Evolutionary conservation across 2,888 invertebrate genomes (phyloP), one percentile per base, ranked within the genome.

Genomic region (Hesperia comma): DNA sequence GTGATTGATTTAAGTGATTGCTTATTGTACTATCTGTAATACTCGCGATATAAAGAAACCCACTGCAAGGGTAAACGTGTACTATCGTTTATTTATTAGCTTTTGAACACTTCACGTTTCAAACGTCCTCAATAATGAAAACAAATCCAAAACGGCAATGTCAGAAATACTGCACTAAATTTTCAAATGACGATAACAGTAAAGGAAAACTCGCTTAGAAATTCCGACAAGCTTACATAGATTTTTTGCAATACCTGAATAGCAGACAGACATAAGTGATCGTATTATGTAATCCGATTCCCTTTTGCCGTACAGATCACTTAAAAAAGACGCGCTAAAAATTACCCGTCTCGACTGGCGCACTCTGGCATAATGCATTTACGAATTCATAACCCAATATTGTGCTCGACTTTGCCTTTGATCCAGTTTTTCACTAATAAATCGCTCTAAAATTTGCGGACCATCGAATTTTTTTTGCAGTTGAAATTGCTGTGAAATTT

Each of bases 371-470:
- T 49, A 49, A 49, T 49, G 49, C 57, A 63, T 57, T 63, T 51
- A 49, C 15, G 49, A 49, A 63, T 57, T 57, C 57, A 57, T 63
- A 63, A 63, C 51, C 49, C 49, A 63, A 63, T 63, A 63, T 49
- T 63, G 56, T 26, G 17, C 57, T 49, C 56, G 57, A 17, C 63
- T 37, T 51, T 49, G 37, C 46, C 63, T 63, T 57, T 63, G 57
- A 17, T 63, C 57, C 57, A 57, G 57, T 63, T 55, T 61, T 51
- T 49, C 49, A 57, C 57, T 63, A 63, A 63, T 63, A 63, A 63
- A 64, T 64, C 64, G 41, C n/a, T 57, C 64, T 19, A 64, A 51
- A 58, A 58, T 64, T 53, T 58, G 40, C 57, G 19, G 19, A 12
- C 49, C 49, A 49, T 49, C 19, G 49, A 19, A 49, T 1, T 12